Evolutionary conservation across 1,140 invertebrate genomes (phyloP).

Genomic region (Acromyrmex heyeri): DNA sequence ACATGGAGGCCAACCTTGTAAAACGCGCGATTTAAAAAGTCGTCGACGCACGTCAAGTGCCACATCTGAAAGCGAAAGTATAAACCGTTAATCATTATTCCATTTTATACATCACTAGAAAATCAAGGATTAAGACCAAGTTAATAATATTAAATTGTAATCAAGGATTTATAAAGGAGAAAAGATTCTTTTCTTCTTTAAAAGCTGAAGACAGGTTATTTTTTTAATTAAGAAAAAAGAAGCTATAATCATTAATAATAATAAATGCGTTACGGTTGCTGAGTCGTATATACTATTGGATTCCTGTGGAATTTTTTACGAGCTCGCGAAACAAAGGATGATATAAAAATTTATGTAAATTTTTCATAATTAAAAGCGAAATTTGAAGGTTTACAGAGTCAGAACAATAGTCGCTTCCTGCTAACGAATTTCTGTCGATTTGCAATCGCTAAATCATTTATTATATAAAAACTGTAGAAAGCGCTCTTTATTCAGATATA

Average conservation of each 20-base stretch:
- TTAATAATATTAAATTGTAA: neutral
- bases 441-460: neutral
- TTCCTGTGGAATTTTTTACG: neutral
- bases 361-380: constrained; percentile 11
- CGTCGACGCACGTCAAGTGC: constrained; percentile 91
- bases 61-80: constrained; percentile 88
- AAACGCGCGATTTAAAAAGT: constrained; percentile 92
- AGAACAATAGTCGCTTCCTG: neutral
- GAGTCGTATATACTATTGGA: neutral
- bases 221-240: neutral
- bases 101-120: neutral
- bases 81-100: neutral
- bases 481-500: neutral
- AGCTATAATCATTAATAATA: neutral
- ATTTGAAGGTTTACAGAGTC: neutral
- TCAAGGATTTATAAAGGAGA: neutral
- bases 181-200: neutral
- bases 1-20: constrained; percentile 94
- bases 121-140: neutral
- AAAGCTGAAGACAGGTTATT: neutral
- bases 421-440: neutral
- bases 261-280: neutral
- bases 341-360: neutral
- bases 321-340: neutral
- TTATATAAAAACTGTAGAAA: constrained; percentile 31